phyloP scores from a whole-genome alignment of 2,888 invertebrate genomes.

The Cecidostiba fungosa region DNA sequence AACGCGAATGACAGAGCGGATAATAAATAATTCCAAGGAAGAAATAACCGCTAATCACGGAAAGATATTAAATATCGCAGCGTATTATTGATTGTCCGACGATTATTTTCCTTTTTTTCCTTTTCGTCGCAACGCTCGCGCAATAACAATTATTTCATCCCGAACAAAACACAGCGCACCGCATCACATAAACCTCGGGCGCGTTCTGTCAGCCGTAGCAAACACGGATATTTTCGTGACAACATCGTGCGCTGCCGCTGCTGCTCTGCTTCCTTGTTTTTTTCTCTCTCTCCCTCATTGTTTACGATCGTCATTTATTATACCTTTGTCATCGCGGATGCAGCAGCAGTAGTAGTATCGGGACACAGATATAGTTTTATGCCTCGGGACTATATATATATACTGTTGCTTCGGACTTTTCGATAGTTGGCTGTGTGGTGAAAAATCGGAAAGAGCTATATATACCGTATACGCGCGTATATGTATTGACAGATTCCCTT shows the following conservation, averaged over 20 bases:
- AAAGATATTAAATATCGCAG: neutral
- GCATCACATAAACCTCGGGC: neutral
- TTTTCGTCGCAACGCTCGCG: neutral
- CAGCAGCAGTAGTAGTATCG: neutral
- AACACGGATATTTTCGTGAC: constrained; percentile 7
- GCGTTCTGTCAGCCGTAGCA: neutral
- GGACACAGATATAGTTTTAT: constrained; percentile 26
- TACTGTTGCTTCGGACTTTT: neutral
- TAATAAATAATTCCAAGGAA: neutral
- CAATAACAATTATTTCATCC: constrained; percentile 4
- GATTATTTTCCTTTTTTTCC: constrained; percentile 14
- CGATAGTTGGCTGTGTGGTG: neutral
- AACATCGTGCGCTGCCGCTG: neutral
- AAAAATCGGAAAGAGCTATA: constrained; percentile 9
- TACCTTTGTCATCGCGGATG: constrained; percentile 46
- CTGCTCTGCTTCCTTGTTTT: constrained; percentile 33
- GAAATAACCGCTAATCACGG: neutral
- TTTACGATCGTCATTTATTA: constrained; percentile 50
- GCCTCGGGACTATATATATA: neutral
- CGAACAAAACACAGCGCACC: neutral
- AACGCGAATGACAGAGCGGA: neutral
- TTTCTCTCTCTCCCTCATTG: constrained; percentile 38
- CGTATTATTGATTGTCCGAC: neutral
- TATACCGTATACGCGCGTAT: neutral
- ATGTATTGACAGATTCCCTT: constrained; percentile 11